Base-by-base conservation (phyloP, 2,888 invertebrate genomes). In the Metalampra italica region DNA sequence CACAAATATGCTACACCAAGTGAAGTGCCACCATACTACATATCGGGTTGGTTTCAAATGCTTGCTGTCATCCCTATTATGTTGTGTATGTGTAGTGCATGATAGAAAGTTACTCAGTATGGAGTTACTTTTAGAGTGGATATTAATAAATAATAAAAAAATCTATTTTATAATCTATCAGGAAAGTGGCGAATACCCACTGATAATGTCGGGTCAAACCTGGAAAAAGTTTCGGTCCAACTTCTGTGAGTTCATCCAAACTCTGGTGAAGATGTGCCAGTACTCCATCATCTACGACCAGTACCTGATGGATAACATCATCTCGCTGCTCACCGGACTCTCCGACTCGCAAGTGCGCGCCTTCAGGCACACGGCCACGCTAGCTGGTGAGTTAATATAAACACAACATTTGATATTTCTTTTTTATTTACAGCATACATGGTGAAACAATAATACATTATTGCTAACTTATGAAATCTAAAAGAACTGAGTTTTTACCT, bases 241-340 rank as follows among this genome's bases (percentile, higher is more conserved):
- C 82, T 98, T 99, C 79, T 98, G 98, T 76, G 99, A 99, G 79
- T 99, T 99, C 85, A 97, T 99, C 7, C 97, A 97, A 84, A 96
- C 97, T 0, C 89, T 99, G 51, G 98, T 99, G 42, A 95, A 97
- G 59, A 98, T 98, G 86, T 99, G 98, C 76, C 99, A 99, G 80
- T 98, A 98, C 87, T 97, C 97, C 46, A 99, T 99, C 58, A 98
- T 99, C 72, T 99, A 99, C 67, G 99, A 99, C 86, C 98, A 98
- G 81, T 98, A 97, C 82, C 91, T 99, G 57, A 99, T 99, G 98
- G 99, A 99, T 83, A 98, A 98, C 77, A 95, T 99, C 9, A 98
- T 99, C 66, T 98, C 99, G 0, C 89, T 99, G 50, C 91, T 99
- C 45, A 99, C 98, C 11, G 98, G 98, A 0, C 90, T 99, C 44